Evolutionary conservation across 2,113 vertebrate genomes (phyloP), one percentile per base, ranked within the genome.

Genomic region (Ahaetulla prasina): DNA sequence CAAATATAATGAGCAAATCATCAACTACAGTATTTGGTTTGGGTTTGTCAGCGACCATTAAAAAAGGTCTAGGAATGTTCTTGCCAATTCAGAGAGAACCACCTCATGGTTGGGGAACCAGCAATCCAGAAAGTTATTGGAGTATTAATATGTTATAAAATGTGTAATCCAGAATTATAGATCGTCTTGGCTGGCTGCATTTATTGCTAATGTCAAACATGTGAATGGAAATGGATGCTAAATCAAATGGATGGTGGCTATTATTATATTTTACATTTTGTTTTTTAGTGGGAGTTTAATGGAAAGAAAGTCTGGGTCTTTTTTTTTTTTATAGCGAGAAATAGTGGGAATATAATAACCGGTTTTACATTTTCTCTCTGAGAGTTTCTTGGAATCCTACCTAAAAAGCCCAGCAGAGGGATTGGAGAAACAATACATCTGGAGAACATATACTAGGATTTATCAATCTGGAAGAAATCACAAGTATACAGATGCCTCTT

Each of bases 381-480:
- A 91, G 50, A 94, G 87, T 87, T 93, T 92, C 60, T 94, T 95
- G 89, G 12, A 94, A 89, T 93, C 14, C 91, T 93, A 93, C 91
- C 88, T 93, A 93, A 88, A 0, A n/a, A 96, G 92, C 88, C 91
- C 87, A 95, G 87, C 94, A 94, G 87, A 95, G 60, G 49, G 85
- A 95, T 93, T 92, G 95, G 47, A 94, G 85, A 95, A 88, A 94
- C 91, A 93, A 96, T 96, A 91, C 0, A 11, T 94, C 94, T 95
- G 88, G 92, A 89, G 92, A 95, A 94, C 92, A 93, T 94, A 94
- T 96, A 94, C 92, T 93, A 91, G 94, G 94, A 96, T 97, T 96
- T 97, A 96, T 97, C 95, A 93, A 94, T 95, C 94, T 95, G 92
- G 94, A 97, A 89, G 84, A 93, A 97, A 94, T 90, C 94, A 93